Evolutionary conservation across 2,888 invertebrate species (phyloP).

Genomic region (Apodemia duryi): DNA sequence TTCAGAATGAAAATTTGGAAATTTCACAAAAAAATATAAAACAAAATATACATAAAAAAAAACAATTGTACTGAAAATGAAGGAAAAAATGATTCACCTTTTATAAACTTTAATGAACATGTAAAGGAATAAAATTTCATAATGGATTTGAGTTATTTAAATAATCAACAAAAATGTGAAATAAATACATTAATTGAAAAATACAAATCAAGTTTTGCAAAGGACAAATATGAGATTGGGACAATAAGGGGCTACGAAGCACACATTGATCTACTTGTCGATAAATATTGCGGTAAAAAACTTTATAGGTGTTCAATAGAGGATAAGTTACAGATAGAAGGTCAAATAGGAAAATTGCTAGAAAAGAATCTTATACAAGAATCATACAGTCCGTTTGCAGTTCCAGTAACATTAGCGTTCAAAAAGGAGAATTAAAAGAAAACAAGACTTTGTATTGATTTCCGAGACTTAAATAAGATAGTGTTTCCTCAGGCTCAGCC

Average conservation of each 20-base stretch:
- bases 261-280: conserved; percentile 24
- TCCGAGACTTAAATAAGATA: conserved; percentile 33
- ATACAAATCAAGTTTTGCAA: conserved; percentile 8
- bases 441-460: conserved; percentile 18
- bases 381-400: neutral
- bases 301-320: neutral
- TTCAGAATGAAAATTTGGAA: neutral
- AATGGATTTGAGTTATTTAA: neutral
- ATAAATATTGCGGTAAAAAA: neutral
- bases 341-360: neutral
- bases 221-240: conserved; percentile 22
- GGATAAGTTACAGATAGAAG: neutral
- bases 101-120: neutral
- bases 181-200: neutral
- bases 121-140: neutral
- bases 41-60: no score
- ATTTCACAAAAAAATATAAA: neutral
- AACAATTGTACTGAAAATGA: no score
- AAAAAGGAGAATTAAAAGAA: conserved; percentile 25
- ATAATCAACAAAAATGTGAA: neutral
- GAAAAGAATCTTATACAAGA: neutral
- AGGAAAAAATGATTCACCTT: neutral
- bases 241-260: conserved; percentile 26
- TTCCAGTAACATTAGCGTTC: conserved; percentile 19
- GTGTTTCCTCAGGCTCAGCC: conserved; percentile 37